Conservation (phyloP, 2,888 invertebrate species). For the Plutella xylostella region DNA sequence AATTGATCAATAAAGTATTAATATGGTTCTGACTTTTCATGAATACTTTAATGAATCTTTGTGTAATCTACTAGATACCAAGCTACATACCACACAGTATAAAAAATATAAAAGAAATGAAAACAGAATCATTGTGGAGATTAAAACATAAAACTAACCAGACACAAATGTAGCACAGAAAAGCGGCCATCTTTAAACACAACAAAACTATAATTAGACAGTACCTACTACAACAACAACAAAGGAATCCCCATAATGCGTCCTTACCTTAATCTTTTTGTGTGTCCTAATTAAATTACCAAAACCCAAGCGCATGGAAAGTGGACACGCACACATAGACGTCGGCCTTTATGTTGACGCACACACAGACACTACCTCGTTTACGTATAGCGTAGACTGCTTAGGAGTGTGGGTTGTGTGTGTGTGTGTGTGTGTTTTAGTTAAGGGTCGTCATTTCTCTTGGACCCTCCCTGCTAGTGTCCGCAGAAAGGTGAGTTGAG, state of each 20-base stretch:
- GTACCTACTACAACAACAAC: slow-evolving; percentile 38
- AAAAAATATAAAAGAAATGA: no score
- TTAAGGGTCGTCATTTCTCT: slow-evolving; percentile 72
- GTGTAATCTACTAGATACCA: no score
- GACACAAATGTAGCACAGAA: no score
- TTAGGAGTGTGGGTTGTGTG: slow-evolving; percentile 3
- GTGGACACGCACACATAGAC: slow-evolving; percentile 55
- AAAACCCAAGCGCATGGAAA: slow-evolving; percentile 66
- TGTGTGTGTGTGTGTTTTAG: slow-evolving; percentile 61
- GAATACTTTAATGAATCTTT: no score
- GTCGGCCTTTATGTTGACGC: slow-evolving; percentile 14
- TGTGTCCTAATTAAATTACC: slow-evolving; percentile 69
- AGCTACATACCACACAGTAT: no score
- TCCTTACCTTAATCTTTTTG: slow-evolving; percentile 68
- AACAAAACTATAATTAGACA: slow-evolving; percentile 1
- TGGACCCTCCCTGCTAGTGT: slow-evolving; percentile 70
- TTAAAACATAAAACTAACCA: no score
- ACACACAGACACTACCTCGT: slow-evolving; percentile 25
- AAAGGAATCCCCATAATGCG: slow-evolving; percentile 58
- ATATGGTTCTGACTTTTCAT: no score
- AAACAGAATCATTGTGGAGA: no score
- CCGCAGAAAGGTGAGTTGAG: slow-evolving; percentile 70
- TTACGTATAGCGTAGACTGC: slow-evolving; percentile 23
- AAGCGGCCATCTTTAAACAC: no score
- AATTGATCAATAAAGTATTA: no score